Base-by-base conservation (phyloP, 1,140 invertebrate species). In the Magallana ariakensis region DNA sequence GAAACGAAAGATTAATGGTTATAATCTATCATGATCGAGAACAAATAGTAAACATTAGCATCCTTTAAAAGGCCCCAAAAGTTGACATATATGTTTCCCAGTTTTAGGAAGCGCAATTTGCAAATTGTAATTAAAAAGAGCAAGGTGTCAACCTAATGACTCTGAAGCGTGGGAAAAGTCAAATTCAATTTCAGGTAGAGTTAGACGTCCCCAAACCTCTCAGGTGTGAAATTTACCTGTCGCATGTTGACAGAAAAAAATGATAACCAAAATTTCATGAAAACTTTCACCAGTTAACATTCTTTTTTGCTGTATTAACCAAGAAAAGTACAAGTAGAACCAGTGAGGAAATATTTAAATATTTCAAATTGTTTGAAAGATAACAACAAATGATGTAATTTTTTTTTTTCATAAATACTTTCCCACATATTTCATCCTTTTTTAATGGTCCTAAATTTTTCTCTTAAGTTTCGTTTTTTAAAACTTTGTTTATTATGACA, bases 221-320 rank as follows among this genome's bases (percentile, higher is more conserved):
- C 80, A 16, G 53, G 80, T 82, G 80, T 82, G 80, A 82, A 82
- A 82, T 82, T 82, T 82, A 82, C 80, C 80, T 82, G 80, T 82
- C 80, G 80, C 80, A 82, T 7, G 46, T 75, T 75, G 66, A 75
- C 66, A 75, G 33, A 46, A 46, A 46, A 75, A 75, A 75, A 75
- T 75, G 66, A 75, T 33, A 22, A 22, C 66, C 22, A 26, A 75
- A 75, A 75, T 75, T 11, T 33, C 66, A 75, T 75, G 33, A 46
- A 3, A 46, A 46, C 33, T 46, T 75, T 26, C 13, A 75, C 10
- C 66, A 13, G 22, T 19, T 26, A 75, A 22, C 19, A 26, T 26
- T 75, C 19, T 75, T 19, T 26, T 0, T 75, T 13, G 22, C 13
- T 19, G 22, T 75, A 26, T 75, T 75, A 26, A 46, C 33, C 33